phyloP scores from a whole-genome alignment of 1,140 invertebrate genomes.

The Coelopa frigida region DNA sequence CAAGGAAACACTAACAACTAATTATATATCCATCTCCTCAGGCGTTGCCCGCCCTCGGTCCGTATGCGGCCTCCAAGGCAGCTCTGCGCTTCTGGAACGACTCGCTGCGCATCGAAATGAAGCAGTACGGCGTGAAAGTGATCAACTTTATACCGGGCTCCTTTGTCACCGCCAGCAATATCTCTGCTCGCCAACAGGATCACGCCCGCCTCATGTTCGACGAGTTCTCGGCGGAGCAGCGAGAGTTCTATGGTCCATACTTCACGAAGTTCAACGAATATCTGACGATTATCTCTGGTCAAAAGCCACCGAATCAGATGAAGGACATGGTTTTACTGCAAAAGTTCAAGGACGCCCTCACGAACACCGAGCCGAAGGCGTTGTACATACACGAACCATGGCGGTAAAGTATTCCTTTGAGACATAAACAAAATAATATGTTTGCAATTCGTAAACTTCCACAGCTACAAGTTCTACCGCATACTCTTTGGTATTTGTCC shows the following conservation, averaged over 20 bases:
- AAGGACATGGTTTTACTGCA: slow-evolving; percentile 46
- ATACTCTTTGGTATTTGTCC: slow-evolving; percentile 49
- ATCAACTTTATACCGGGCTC: slow-evolving; percentile 71
- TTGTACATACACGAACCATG: slow-evolving; percentile 52
- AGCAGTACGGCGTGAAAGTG: slow-evolving; percentile 64
- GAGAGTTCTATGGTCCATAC: slow-evolving; percentile 50
- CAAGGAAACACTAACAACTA: too few relatives aligned
- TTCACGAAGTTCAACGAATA: slow-evolving; percentile 51
- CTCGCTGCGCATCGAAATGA: slow-evolving; percentile 65
- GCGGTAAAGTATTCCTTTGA: slow-evolving; percentile 28
- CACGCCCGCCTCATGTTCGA: slow-evolving; percentile 50
- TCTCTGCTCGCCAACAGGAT: slow-evolving; percentile 48
- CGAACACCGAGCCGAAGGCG: slow-evolving; percentile 45
- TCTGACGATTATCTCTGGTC: slow-evolving; percentile 44
- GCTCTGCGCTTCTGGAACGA: slow-evolving; percentile 64
- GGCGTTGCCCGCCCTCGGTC: slow-evolving; percentile 61
- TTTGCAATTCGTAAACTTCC: neutral
- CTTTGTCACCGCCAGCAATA: slow-evolving; percentile 51
- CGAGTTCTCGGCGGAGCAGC: slow-evolving; percentile 48
- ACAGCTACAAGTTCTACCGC: slow-evolving; percentile 49
- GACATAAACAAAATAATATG: neutral
- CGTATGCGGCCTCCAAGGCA: slow-evolving; percentile 76
- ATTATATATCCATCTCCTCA: slow-evolving; percentile 27
- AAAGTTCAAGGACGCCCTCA: slow-evolving; percentile 50
- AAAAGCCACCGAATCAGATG: slow-evolving; percentile 42